Evolutionary conservation across 2,888 invertebrate species (phyloP).

Genomic region (Lottia gigantea): DNA sequence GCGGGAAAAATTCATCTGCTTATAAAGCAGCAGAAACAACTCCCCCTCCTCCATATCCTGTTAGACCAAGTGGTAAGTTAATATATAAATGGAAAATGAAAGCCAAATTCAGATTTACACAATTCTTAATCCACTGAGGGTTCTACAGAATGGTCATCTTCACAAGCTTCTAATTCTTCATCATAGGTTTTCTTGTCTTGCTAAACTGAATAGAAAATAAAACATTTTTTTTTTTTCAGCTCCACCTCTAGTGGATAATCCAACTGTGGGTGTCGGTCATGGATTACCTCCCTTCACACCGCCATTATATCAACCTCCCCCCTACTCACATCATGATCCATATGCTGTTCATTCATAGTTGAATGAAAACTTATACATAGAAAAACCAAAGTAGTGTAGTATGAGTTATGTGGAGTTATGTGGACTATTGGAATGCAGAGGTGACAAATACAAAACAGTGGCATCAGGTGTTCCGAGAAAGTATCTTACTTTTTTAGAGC

Average conservation of each 20-base stretch:
- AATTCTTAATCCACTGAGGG: no score
- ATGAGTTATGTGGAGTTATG: no score
- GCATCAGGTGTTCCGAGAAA: no score
- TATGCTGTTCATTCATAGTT: background rate
- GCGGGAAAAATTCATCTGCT: background rate
- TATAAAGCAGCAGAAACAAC: constrained; percentile 19
- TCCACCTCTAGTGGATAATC: constrained; percentile 11
- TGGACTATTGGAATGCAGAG: no score
- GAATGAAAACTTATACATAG: no score
- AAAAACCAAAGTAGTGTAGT: no score
- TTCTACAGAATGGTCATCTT: no score
- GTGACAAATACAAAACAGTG: no score
- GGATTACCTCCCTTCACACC: background rate
- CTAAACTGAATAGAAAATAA: background rate
- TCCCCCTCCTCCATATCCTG: constrained; percentile 13
- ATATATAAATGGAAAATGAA: no score
- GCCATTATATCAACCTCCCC: background rate
- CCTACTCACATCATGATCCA: constrained; percentile 2
- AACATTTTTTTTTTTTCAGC: constrained; percentile 12
- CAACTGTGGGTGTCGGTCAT: background rate
- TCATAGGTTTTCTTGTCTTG: background rate
- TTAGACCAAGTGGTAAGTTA: constrained; percentile 16
- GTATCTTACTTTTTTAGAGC: no score
- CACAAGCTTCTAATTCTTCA: no score
- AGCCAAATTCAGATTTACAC: no score